Evolutionary conservation across 2,888 invertebrate species (phyloP).

Genomic region (Ornithoptera priamus): DNA sequence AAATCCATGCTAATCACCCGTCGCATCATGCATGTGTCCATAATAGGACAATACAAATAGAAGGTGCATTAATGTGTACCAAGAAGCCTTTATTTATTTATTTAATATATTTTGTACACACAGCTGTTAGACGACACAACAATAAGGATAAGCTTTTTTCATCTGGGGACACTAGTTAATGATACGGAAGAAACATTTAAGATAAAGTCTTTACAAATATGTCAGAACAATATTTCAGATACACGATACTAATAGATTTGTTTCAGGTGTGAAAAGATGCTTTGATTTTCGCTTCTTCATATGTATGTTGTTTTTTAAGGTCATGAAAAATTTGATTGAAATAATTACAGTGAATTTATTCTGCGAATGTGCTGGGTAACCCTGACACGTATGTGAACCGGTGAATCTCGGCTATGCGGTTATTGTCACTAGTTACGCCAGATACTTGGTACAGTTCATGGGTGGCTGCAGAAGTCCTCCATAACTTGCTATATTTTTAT

Average conservation of each 20-base stretch:
- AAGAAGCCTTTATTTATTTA: neutral
- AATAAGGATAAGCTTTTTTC: neutral
- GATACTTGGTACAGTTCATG: neutral
- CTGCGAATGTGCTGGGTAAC: neutral
- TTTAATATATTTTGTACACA: no score
- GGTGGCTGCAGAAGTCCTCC: neutral
- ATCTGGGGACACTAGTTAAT: neutral
- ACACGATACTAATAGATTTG: no score
- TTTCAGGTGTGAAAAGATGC: no score
- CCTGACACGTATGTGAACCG: neutral
- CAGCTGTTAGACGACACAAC: no score
- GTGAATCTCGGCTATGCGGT: neutral
- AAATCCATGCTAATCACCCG: slow-evolving; percentile 5
- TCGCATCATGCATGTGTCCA: neutral
- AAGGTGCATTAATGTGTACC: neutral
- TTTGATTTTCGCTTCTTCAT: no score
- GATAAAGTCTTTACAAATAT: neutral
- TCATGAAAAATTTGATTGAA: neutral
- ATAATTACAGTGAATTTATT: neutral
- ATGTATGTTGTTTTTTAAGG: no score
- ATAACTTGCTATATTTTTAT: neutral
- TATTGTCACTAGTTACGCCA: neutral
- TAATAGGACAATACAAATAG: neutral
- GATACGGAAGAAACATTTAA: neutral
- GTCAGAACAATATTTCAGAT: neutral